phyloP scores from a whole-genome alignment of 2,888 invertebrate species.

The Campopleginae sp. region DNA sequence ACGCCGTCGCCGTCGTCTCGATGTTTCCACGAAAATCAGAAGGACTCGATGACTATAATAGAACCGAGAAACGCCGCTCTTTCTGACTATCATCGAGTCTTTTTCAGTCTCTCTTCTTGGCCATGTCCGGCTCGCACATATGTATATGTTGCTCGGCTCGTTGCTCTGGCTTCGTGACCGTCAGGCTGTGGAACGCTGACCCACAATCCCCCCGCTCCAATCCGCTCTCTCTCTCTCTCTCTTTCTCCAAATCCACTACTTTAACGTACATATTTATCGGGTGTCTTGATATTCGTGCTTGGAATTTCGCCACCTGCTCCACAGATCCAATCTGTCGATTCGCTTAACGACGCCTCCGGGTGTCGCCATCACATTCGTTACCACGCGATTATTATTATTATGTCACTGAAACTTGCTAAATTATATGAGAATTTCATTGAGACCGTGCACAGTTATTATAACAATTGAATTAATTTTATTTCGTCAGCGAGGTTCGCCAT shows the following conservation, averaged over 20 bases:
- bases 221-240: slow-evolving; percentile 74
- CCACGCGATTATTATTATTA: too few relatives aligned
- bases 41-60: not conserved
- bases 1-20: slow-evolving; percentile 25
- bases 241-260: not conserved
- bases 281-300: not conserved
- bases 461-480: too few relatives aligned
- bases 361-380: too few relatives aligned
- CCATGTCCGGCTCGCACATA: slow-evolving; percentile 38
- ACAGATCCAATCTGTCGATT: not conserved
- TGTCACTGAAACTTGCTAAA: too few relatives aligned
- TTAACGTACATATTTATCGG: not conserved
- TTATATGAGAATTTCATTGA: too few relatives aligned
- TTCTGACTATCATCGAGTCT: not conserved
- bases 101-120: not conserved
- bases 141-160: slow-evolving; percentile 35
- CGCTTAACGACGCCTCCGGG: too few relatives aligned
- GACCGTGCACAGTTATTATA: too few relatives aligned
- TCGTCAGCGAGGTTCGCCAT: too few relatives aligned
- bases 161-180: slow-evolving; percentile 76
- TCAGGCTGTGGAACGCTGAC: slow-evolving; percentile 81
- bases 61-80: not conserved
- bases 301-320: not conserved
- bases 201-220: slow-evolving; percentile 79
- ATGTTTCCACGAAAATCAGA: not conserved